phyloP scores from a whole-genome alignment of 2,797 vertebrate genomes.

The Leptodactylus fallax region DNA sequence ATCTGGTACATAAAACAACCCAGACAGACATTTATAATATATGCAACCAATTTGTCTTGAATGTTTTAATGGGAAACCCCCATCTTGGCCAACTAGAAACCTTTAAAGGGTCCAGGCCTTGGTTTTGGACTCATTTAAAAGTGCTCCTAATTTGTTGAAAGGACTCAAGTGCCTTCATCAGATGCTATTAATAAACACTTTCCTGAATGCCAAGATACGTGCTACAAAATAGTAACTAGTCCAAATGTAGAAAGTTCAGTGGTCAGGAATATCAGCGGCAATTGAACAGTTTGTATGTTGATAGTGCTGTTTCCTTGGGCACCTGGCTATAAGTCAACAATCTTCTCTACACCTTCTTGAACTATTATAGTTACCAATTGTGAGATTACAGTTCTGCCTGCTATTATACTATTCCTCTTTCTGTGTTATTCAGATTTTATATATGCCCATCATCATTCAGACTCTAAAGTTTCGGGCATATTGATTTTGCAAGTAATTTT shows the following conservation, averaged over 20 bases:
- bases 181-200: conserved; percentile 11
- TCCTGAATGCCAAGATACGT: conserved; percentile 15
- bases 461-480: not conserved
- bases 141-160: too few species aligned
- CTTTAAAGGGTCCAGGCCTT: not conserved
- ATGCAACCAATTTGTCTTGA: not conserved
- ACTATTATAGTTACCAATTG: conserved; percentile 3
- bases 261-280: conserved; percentile 1
- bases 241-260: conserved; percentile 22
- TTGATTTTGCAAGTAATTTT: not conserved
- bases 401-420: not conserved
- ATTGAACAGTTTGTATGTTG: conserved; percentile 44
- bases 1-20: too few species aligned
- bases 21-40: not conserved
- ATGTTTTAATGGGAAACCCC: not conserved
- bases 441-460: too few species aligned
- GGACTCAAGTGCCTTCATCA: not conserved
- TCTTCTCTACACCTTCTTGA: not conserved
- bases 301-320: conserved; percentile 19
- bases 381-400: not conserved
- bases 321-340: conserved; percentile 39
- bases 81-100: too few species aligned
- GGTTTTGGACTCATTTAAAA: not conserved
- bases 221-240: conserved; percentile 6
- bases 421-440: not conserved